These are phyloP conservation scores for Eurois occulta DNA, from an alignment of 2,888 invertebrate species.

Conservation along the genomic window DNA sequence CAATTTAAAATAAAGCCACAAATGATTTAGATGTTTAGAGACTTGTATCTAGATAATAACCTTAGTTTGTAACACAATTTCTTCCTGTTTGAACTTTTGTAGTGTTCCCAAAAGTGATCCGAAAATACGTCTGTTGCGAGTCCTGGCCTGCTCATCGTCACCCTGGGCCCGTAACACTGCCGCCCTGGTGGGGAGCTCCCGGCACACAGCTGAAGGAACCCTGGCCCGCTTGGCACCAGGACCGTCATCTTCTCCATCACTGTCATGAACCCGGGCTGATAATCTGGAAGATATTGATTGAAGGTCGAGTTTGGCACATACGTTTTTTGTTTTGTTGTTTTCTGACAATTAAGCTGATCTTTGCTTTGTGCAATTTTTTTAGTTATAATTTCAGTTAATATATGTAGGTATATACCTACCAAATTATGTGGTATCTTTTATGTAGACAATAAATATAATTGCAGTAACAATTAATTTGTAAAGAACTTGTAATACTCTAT, in stretches of 20 bases:
- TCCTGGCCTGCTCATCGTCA: constrained; percentile 94
- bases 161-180: constrained; percentile 93
- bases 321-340: neutral
- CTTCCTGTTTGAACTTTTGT: constrained; percentile 98
- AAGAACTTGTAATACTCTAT: neutral
- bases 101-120: constrained; percentile 98
- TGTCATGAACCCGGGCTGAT: constrained; percentile 85
- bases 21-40: neutral
- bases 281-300: constrained; percentile 72
- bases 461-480: constrained; percentile 1
- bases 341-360: neutral
- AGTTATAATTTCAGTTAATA: too few relatives aligned
- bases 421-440: neutral
- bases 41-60: constrained; percentile 63
- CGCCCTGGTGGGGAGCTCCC: constrained; percentile 94
- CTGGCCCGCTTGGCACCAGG: constrained; percentile 80
- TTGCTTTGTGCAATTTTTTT: neutral
- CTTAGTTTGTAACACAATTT: constrained; percentile 96
- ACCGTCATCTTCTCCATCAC: constrained; percentile 88
- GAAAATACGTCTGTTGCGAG: constrained; percentile 98
- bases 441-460: neutral
- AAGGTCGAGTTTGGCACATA: neutral
- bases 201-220: constrained; percentile 94
- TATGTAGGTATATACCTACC: neutral
- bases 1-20: constrained; percentile 4